Evolutionary conservation across 2,113 vertebrate species (phyloP), one percentile per base, ranked within the genome.

Genomic region (Hippopotamus amphibius): DNA sequence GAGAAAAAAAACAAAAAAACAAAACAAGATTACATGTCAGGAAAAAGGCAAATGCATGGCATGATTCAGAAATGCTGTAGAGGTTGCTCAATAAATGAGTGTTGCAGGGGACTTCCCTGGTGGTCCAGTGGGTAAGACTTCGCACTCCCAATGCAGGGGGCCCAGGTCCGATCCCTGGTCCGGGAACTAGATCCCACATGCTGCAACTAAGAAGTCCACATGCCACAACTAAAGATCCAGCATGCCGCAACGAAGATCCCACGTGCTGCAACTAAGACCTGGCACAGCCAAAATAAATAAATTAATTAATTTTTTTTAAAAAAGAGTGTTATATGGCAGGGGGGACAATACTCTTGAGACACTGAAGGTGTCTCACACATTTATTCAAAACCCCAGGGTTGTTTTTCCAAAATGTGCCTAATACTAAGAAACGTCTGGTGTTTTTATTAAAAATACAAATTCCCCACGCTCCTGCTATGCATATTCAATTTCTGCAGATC

Each of bases 371-470:
- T 37, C 37, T 37, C 37, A 37, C 28, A 14, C 72, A 65, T 87
- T 95, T 90, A 84, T 79, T 94, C 50, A 68, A 87, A 93, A 71
- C 15, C 24, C 65, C 46, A 50, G 37, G 43, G 53, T 6, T 53
- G 26, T 50, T 17, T 93, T 88, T 95, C 88, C 43, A 84, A 92
- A 96, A n/a, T 85, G 55, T 74, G 24, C 90, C 55, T 69, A 66
- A 59, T 69, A 37, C 63, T 87, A 79, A 94, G 66, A 95, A 86
- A 17, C 0, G 16, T 88, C 80, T 90, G 53, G 69, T 77, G 63
- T 57, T 95, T 87, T 97, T 93, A 61, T 96, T 95, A 94, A 88
- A 92, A 82, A 69, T 82, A 68, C 66, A 69, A 93, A 95, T 43
- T 59, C 28, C 41, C 57, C 33, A 41, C 8, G 6, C 5, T 66